Base-by-base conservation (phyloP, 2,888 invertebrate species). In the Dasysyrphus tricinctus region DNA sequence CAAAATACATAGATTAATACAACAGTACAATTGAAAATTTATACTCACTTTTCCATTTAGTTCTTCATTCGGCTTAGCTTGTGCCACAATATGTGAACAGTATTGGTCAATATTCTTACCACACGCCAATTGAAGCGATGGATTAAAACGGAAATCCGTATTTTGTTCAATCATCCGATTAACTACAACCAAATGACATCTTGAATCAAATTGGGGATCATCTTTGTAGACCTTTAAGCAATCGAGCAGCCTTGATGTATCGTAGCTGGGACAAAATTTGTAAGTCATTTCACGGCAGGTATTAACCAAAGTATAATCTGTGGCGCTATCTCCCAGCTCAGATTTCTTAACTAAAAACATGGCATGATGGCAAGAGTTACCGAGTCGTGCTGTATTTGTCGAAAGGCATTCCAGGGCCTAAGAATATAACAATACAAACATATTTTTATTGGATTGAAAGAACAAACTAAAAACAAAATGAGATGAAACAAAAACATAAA, bases 141-240 rank as follows among this genome's bases (percentile, higher is more conserved):
- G 97, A 93, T 98, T 98, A 86, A 98, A 95, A 83, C 98, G 95
- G 90, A 96, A 97, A 93, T 99, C 98, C 80, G 96, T 95, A 90
- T 97, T 97, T 92, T 97, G 97, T 92, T 98, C 97, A 88, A 97
- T 96, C 95, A 98, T 96, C 89, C 98, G 94, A 90, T 96, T 96
- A 0, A 97, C 94, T n/a, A 98, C 96, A 19, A 98, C 95, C 74
- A 95, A 93, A 90, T 96, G 96, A 91, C 98, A 99, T 88, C 96
- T 96, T 76, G 95, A 94, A 91, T 97, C 97, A 92, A 98, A 98
- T 24, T 94, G 94, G 0, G 94, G 93, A 89, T 97, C 95, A 90
- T 97, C 96, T 89, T 96, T 96, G 90, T 96, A 95, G 82, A 93
- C 94, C 93, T 97, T 97, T 14, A 97, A 93, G 91, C 97, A 97